Percentiles rank a stretch among this genome's conserved stretches.
These are phyloP conservation scores for Heliornis fulica DNA, from an alignment of 2,113 vertebrate genomes.

Conservation along the genomic window DNA sequence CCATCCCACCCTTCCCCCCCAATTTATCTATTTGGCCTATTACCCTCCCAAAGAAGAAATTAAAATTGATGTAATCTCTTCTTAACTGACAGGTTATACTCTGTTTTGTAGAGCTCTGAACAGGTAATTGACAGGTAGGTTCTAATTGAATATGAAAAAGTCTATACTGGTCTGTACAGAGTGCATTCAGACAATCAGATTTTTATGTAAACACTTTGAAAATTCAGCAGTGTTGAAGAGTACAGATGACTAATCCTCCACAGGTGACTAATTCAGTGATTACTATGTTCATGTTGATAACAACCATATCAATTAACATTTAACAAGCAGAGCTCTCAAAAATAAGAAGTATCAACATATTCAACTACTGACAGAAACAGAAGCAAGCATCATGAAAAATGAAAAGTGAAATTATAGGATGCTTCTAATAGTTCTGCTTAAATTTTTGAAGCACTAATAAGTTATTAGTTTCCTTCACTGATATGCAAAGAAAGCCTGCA, in stretches of 20 bases:
- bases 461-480: not conserved
- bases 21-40: not conserved
- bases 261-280: constrained; percentile 44
- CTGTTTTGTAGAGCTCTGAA: not conserved
- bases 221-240: not conserved
- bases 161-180: not conserved
- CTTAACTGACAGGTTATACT: not conserved
- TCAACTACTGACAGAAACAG: not conserved
- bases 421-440: not conserved
- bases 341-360: not conserved
- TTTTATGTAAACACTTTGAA: not conserved
- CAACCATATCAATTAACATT: constrained; percentile 38
- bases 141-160: not conserved
- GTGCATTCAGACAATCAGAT: not conserved
- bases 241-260: constrained; percentile 30
- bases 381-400: not conserved
- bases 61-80: not conserved
- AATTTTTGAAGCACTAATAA: not conserved
- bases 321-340: constrained; percentile 40
- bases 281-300: constrained; percentile 18
- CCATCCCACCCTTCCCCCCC: too few species aligned
- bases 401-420: not conserved
- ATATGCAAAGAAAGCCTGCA: not conserved
- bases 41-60: not conserved
- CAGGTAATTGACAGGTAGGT: not conserved